A percentile compares a stretch with the other conserved stretches of the same genome.
These are phyloP conservation scores for Cepaea nemoralis DNA, from an alignment of 1,140 invertebrate species.

Conservation along the genomic window DNA sequence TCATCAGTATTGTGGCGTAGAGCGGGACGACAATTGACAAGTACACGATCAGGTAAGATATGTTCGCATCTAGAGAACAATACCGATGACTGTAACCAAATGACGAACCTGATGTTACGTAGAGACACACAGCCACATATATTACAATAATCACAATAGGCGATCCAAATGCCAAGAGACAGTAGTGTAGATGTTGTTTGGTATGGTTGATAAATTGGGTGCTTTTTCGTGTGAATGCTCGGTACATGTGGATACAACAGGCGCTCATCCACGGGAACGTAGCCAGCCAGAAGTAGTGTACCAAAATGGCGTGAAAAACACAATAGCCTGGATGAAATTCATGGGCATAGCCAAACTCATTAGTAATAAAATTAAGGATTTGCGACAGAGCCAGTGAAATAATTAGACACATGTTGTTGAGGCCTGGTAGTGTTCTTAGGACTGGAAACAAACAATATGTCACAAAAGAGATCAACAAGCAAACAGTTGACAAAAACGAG, in stretches of 20 bases:
- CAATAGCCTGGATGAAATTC: background rate
- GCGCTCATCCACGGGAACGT: constrained; percentile 3
- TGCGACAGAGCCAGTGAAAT: background rate
- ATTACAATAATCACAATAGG: background rate
- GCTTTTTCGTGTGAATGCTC: background rate
- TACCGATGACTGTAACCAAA: background rate
- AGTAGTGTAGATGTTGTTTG: background rate
- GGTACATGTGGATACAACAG: constrained; percentile 5
- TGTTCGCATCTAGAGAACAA: background rate
- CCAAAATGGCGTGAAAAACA: background rate
- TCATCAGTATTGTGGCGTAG: background rate
- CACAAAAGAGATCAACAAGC: background rate
- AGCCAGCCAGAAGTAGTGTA: background rate
- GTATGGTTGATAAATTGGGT: background rate
- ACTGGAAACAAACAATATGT: constrained; percentile 12
- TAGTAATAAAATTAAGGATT: background rate
- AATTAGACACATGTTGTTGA: constrained; percentile 12
- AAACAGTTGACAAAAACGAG: background rate
- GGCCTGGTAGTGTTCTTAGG: background rate
- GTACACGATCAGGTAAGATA: background rate
- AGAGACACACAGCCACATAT: background rate
- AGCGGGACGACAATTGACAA: background rate
- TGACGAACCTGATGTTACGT: background rate
- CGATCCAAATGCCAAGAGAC: background rate
- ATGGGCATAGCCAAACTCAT: background rate